Base-by-base conservation (phyloP, 2,113 vertebrate species). In the Procapra przewalskii region DNA sequence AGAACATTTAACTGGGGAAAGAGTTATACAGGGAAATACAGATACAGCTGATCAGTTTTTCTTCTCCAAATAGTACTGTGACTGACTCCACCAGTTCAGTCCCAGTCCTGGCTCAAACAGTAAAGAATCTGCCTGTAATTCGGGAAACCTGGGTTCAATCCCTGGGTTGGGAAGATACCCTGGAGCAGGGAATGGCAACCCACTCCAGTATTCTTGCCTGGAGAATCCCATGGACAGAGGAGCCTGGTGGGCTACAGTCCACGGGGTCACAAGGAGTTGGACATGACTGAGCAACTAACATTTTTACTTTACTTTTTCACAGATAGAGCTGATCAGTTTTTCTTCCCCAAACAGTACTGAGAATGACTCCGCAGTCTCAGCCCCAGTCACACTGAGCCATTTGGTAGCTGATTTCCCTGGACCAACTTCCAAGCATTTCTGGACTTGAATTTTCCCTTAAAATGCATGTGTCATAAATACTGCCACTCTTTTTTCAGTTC, bases 401-500 rank as follows among this genome's bases (percentile, higher is more conserved):
- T 45, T 27, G 27, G 29, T 36, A 52, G 7, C 25, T 10, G 3
- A 88, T 71, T 90, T 84, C 64, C n/a, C 60, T 75, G 50, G 43
- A 36, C 27, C 7, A 90, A 14, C 36, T 55, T 84, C 81, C 50
- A 77, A 52, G 27, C 27, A 27, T 87, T 64, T 43, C 21, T 92
- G 5, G 7, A 50, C 21, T 67, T 75, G 57, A 88, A 29, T 79
- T 95, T 93, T 83, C 29, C 21, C 67, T 96, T 77, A 87, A 54
- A 67, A 87, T 36, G 2, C 45, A 17, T 71, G 1, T 93, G 33
- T 90, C 27, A 43, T 86, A 90, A 96, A 43, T 86, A 13, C 15
- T 81, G 60, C 10, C 85, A 79, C 11, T 94, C 3, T 75, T 75
- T 82, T 36, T 60, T 14, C 15, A 36, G 19, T 82, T 95, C 31